Evolutionary conservation across 2,888 invertebrate genomes (phyloP), one percentile per base, ranked within the genome.

Genomic region (Clostera curtula): DNA sequence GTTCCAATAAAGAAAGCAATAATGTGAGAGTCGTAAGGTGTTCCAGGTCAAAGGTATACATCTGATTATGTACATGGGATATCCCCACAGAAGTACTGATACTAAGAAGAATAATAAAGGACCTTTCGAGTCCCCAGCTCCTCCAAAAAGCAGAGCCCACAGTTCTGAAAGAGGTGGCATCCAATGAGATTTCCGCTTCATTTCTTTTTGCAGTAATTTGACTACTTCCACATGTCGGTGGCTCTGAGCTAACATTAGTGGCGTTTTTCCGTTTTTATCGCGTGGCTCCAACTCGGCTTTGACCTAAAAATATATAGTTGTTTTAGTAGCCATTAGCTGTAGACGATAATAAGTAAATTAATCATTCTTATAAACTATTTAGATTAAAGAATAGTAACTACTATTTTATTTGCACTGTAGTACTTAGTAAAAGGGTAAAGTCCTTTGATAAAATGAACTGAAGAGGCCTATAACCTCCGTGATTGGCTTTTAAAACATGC

Each of bases 251-350:
- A 97, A 73, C 89, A 95, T 93, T 15, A 96, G 75, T 0, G 96
- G 96, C 0, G 96, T 96, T 75, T 96, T 96, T 2, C 93, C 94
- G 70, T 96, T 96, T 66, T 95, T 96, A 59, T 96, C 96, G 6
- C 91, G 87, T 1, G 94, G 91, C 55, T 94, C 93, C 31, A 96
- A 70, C 55, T 95, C 94, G 13, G 96, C 90, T 63, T 93, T 93
- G 34, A 94, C 95, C 89, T 92, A 49, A 26, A 65, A 57, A 30
- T 27, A 12, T 12, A 18, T 24, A 10, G 17, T n/a, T 11, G 6
- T 20, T 11, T n/a, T 6, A 20, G 3, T 7, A 12, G 12, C 3
- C 5, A 19, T 12, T 20, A 20, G 5, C 7, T 7, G 12, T 19
- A 12, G 20, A 19, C 9, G 3, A 8, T 3, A 9, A n/a, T n/a